These are phyloP conservation scores for Blastomussa wellsi DNA, from an alignment of 92 coral and sea anemone species.

Conservation along the genomic window DNA sequence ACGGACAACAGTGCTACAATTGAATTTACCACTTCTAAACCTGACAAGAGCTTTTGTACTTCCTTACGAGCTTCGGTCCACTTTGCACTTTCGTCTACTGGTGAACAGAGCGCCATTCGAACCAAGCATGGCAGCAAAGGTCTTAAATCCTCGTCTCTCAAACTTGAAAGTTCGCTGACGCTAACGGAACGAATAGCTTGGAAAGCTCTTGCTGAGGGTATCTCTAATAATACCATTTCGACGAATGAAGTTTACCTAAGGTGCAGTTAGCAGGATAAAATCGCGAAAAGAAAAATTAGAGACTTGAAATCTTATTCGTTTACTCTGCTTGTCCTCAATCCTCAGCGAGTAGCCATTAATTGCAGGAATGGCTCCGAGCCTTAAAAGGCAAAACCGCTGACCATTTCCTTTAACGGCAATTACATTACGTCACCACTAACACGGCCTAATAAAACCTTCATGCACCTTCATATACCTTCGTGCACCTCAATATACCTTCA, in stretches of 20 bases:
- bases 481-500: no score
- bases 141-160: slow-evolving; percentile 74
- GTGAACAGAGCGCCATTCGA: slow-evolving; percentile 96
- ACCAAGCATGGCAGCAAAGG: slow-evolving; percentile 93
- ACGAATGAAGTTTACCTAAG: neutral
- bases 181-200: slow-evolving; percentile 83
- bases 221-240: slow-evolving; percentile 55
- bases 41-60: slow-evolving; percentile 89
- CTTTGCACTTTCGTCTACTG: slow-evolving; percentile 87
- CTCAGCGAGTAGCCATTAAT: no score
- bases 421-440: no score
- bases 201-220: slow-evolving; percentile 82
- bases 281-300: neutral
- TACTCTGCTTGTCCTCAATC: no score
- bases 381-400: no score
- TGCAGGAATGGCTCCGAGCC: no score
- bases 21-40: slow-evolving; percentile 91
- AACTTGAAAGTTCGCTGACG: slow-evolving; percentile 67
- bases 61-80: slow-evolving; percentile 97
- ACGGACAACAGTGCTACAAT: slow-evolving; percentile 92
- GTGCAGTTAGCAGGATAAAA: neutral
- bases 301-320: neutral
- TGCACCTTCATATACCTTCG: no score
- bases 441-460: no score
- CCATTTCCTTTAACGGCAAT: no score